Conservation (phyloP, 2,888 invertebrate genomes). For the Atethmia centrago region DNA sequence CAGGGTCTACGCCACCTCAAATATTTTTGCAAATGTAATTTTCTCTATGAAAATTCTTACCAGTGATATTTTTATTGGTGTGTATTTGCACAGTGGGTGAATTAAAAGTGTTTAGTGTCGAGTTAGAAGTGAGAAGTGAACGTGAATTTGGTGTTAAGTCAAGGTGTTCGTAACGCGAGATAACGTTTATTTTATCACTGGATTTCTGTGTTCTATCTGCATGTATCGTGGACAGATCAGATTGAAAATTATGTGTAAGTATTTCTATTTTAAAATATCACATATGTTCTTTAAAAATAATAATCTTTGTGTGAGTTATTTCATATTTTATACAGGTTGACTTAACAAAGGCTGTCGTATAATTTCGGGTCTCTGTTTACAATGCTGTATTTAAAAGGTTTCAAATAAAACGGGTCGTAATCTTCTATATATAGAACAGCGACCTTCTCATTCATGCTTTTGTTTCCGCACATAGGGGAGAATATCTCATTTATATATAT, state of each 20-base stretch:
- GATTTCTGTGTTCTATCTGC: slow-evolving; percentile 63
- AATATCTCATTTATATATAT: not conserved
- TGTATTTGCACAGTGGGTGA: slow-evolving; percentile 34
- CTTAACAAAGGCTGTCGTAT: slow-evolving; percentile 32
- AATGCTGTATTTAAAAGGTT: slow-evolving; percentile 34
- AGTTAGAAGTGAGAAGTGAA: slow-evolving; percentile 42
- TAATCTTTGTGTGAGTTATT: not conserved
- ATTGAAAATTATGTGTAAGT: slow-evolving; percentile 65
- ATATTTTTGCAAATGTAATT: slow-evolving; percentile 70
- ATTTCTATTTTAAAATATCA: slow-evolving; percentile 20
- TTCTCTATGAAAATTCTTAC: slow-evolving; percentile 77
- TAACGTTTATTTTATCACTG: slow-evolving; percentile 66
- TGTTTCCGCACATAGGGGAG: slow-evolving; percentile 13
- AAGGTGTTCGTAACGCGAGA: slow-evolving; percentile 61
- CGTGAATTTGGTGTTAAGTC: slow-evolving; percentile 52
- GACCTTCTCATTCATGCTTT: slow-evolving; percentile 26
- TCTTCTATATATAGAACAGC: slow-evolving; percentile 3
- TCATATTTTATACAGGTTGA: not conserved
- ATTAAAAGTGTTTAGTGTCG: slow-evolving; percentile 24
- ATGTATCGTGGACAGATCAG: slow-evolving; percentile 60
- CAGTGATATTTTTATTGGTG: slow-evolving; percentile 33
- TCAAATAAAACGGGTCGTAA: slow-evolving; percentile 15
- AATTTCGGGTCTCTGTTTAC: slow-evolving; percentile 49
- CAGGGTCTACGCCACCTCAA: slow-evolving; percentile 52
- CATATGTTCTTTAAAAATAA: not conserved